These are phyloP conservation scores for Hemitrygon akajei DNA, from an alignment of 2,797 vertebrate genomes.

Conservation along the genomic window DNA sequence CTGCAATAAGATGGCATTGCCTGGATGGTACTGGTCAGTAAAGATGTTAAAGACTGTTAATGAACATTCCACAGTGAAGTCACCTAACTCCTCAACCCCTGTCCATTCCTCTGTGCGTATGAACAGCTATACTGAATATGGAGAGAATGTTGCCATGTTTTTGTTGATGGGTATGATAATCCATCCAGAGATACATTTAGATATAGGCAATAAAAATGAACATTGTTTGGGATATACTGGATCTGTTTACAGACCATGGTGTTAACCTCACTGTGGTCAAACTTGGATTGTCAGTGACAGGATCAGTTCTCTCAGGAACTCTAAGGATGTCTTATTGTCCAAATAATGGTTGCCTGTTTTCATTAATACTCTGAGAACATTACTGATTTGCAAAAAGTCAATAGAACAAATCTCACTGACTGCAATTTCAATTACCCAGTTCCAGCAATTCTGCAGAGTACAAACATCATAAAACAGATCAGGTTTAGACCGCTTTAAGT, in stretches of 20 bases:
- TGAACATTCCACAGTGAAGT: neutral
- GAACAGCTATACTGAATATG: neutral
- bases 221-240: neutral
- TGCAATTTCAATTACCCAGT: conserved; percentile 19
- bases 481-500: conserved; percentile 1
- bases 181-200: neutral
- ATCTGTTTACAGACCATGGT: neutral
- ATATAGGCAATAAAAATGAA: neutral
- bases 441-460: conserved; percentile 4
- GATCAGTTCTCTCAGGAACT: neutral
- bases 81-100: neutral
- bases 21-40: neutral
- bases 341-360: conserved; percentile 18
- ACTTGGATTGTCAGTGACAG: neutral
- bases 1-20: too few species aligned
- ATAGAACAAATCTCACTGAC: conserved; percentile 32
- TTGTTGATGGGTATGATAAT: too few species aligned
- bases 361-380: neutral
- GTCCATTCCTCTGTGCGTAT: neutral
- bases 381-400: conserved; percentile 31
- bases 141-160: too few species aligned
- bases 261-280: neutral
- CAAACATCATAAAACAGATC: conserved; percentile 18
- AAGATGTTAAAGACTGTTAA: neutral
- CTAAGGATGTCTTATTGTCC: neutral